phyloP scores from a whole-genome alignment of 2,888 invertebrate genomes.

The Cryptophagus acutangulus region DNA sequence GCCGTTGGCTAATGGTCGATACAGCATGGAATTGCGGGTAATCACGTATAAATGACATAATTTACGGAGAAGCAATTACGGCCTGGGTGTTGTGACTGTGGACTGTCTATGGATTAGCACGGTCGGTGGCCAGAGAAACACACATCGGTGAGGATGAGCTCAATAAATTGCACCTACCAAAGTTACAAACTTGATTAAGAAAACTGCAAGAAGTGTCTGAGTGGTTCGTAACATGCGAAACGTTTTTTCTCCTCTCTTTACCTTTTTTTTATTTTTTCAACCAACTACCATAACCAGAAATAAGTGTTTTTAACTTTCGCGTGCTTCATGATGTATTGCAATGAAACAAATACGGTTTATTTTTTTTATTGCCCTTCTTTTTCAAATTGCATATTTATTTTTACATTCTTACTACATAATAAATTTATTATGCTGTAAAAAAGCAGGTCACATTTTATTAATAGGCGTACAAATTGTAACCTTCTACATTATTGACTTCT shows the following conservation, averaged over 20 bases:
- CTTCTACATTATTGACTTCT: no score
- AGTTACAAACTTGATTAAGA: slow-evolving; percentile 23
- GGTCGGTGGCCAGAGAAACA: slow-evolving; percentile 4
- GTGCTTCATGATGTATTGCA: slow-evolving; percentile 11
- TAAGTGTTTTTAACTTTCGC: slow-evolving; percentile 13
- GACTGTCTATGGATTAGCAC: slow-evolving; percentile 12
- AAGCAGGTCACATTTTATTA: no score
- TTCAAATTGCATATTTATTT: no score
- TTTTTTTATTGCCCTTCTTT: no score
- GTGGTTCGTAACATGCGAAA: slow-evolving; percentile 13
- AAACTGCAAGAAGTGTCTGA: slow-evolving; percentile 19
- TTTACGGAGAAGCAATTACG: slow-evolving; percentile 23
- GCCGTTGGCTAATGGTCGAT: slow-evolving; percentile 10
- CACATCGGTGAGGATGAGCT: slow-evolving; percentile 7
- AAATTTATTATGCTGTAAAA: no score
- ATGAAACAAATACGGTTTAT: slow-evolving; percentile 13
- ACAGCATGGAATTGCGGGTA: slow-evolving; percentile 16
- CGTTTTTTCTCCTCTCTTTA: not conserved
- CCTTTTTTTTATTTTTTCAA: no score
- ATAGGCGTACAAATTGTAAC: no score
- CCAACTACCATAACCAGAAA: slow-evolving; percentile 13
- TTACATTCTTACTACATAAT: no score
- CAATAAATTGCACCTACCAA: slow-evolving; percentile 21
- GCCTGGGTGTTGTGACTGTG: slow-evolving; percentile 16
- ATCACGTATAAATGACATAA: slow-evolving; percentile 26